phyloP scores from a whole-genome alignment of 2,888 invertebrate genomes.

The Xestia rhomboidea region DNA sequence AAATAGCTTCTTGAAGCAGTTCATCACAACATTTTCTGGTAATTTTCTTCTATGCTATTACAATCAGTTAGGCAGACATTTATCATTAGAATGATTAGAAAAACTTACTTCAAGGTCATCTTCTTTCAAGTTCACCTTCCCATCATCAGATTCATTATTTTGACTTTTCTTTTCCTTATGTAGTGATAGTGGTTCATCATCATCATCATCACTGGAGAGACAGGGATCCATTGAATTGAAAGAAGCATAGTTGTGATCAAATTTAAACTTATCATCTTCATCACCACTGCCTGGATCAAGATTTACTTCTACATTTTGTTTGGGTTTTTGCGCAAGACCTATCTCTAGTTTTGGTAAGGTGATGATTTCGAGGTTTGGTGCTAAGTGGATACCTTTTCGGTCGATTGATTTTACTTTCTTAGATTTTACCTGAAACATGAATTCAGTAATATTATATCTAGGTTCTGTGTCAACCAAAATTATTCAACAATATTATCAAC shows the following conservation, averaged over 20 bases:
- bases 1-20: neutral
- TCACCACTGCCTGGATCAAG: conserved; percentile 25
- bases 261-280: conserved; percentile 70
- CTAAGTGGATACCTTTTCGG: conserved; percentile 69
- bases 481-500: neutral
- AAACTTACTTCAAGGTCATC: conserved; percentile 49
- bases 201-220: conserved; percentile 78
- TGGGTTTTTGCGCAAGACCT: neutral
- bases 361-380: conserved; percentile 65
- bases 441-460: neutral
- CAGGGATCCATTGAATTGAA: conserved; percentile 29
- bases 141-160: conserved; percentile 51
- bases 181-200: conserved; percentile 70
- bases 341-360: conserved; percentile 50
- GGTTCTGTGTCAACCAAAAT: neutral
- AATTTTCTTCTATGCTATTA: neutral
- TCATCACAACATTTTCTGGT: neutral
- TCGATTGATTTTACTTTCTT: conserved; percentile 73
- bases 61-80: neutral
- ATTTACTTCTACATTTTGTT: conserved; percentile 28
- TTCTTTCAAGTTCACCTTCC: conserved; percentile 32
- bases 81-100: neutral
- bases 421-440: conserved; percentile 70
- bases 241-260: conserved; percentile 67
- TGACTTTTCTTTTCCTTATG: conserved; percentile 78